A percentile compares a stretch with the other conserved stretches of the same genome.
Conservation (phyloP, 35 echinoderm and acorn worm genomes). For the Amphiura filiformis region DNA sequence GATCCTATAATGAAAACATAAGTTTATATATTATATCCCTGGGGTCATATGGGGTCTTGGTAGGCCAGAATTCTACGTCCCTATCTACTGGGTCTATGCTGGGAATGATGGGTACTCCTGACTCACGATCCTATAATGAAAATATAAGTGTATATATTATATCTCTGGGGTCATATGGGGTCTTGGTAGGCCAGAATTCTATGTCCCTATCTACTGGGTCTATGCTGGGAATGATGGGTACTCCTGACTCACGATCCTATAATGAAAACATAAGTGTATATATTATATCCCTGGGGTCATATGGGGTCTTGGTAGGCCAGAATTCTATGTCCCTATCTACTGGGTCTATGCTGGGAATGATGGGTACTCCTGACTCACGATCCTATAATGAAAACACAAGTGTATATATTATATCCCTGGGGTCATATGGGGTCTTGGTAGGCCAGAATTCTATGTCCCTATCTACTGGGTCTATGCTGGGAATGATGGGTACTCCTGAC, state of each 20-base stretch:
- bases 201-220: conserved; percentile 52
- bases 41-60: conserved; percentile 81
- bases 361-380: conserved; percentile 51
- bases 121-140: conserved; percentile 35
- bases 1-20: conserved; percentile 20
- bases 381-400: conserved; percentile 18
- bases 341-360: too few relatives aligned
- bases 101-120: conserved; percentile 63
- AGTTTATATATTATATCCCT: too few relatives aligned
- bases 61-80: conserved; percentile 65
- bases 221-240: conserved; percentile 44
- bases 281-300: too few relatives aligned
- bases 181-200: conserved; percentile 36
- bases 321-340: too few relatives aligned
- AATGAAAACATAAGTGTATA: not conserved
- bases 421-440: conserved; percentile 79
- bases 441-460: conserved; percentile 70
- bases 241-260: not conserved
- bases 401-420: conserved; percentile 81
- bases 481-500: conserved; percentile 61
- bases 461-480: conserved; percentile 65
- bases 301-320: too few relatives aligned
- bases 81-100: conserved; percentile 74
- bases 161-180: conserved; percentile 82
- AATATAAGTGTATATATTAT: too few relatives aligned